These are phyloP conservation scores for Tholera decimalis DNA, from an alignment of 2,888 invertebrate species.

Conservation along the genomic window DNA sequence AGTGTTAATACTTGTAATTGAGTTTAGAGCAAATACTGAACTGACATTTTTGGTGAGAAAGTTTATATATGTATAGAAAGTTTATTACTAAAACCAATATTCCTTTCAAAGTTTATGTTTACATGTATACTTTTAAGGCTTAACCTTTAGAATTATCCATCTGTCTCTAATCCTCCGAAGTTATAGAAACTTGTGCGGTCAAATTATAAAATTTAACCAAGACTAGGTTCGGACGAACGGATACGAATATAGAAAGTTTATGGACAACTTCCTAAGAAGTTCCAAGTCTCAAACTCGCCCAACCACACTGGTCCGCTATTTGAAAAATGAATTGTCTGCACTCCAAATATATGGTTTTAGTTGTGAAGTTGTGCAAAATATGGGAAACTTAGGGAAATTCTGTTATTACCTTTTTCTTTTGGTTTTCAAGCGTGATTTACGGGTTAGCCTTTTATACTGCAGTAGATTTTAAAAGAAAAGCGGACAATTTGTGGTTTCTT, in stretches of 20 bases:
- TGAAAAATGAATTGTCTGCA: slow-evolving; percentile 91
- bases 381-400: slow-evolving; percentile 73
- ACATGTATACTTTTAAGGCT: slow-evolving; percentile 22
- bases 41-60: slow-evolving; percentile 13
- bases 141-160: slow-evolving; percentile 60
- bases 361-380: slow-evolving; percentile 80
- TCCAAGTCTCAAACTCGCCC: slow-evolving; percentile 79
- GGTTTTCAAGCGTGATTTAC: slow-evolving; percentile 48
- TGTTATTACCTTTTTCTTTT: slow-evolving; percentile 58
- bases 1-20: slow-evolving; percentile 24
- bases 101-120: slow-evolving; percentile 23
- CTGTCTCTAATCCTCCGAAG: slow-evolving; percentile 63
- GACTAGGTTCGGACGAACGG: slow-evolving; percentile 76
- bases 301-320: slow-evolving; percentile 78
- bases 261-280: slow-evolving; percentile 79
- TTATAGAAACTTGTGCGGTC: slow-evolving; percentile 70
- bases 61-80: background rate
- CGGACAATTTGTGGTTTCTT: slow-evolving; percentile 8
- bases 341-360: slow-evolving; percentile 87
- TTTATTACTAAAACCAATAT: slow-evolving; percentile 18
- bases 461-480: slow-evolving; percentile 23
- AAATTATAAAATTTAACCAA: slow-evolving; percentile 82
- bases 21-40: slow-evolving; percentile 13
- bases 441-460: slow-evolving; percentile 28
- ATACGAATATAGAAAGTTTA: slow-evolving; percentile 86